Evolutionary conservation across 2,797 vertebrate genomes (phyloP).

Genomic region (Melanotaenia pygmaea): DNA sequence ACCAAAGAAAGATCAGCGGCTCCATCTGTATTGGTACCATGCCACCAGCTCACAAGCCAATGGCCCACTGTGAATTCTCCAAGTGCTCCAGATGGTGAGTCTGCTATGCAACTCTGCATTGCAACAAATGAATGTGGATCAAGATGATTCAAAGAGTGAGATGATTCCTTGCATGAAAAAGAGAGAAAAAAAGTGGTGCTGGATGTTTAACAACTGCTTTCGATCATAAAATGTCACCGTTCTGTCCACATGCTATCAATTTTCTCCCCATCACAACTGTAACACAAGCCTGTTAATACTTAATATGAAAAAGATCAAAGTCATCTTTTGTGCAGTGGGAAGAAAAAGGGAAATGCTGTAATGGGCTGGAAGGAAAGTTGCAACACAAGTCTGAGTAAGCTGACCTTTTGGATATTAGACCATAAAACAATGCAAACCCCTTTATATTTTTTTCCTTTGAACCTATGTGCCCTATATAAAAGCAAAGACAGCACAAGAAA

Average conservation of each 20-base stretch:
- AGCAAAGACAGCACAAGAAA: slow-evolving; percentile 38
- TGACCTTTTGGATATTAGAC: slow-evolving; percentile 56
- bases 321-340: slow-evolving; percentile 82
- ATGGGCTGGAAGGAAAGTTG: slow-evolving; percentile 80
- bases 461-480: slow-evolving; percentile 29
- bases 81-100: slow-evolving; percentile 77
- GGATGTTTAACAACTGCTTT: slow-evolving; percentile 87
- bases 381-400: slow-evolving; percentile 81
- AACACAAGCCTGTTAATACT: slow-evolving; percentile 92
- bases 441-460: slow-evolving; percentile 30
- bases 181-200: slow-evolving; percentile 56
- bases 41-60: slow-evolving; percentile 75
- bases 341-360: slow-evolving; percentile 89
- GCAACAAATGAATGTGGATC: slow-evolving; percentile 72
- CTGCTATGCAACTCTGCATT: slow-evolving; percentile 68
- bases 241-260: slow-evolving; percentile 90
- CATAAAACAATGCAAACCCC: slow-evolving; percentile 35
- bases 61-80: slow-evolving; percentile 73
- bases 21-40: slow-evolving; percentile 76
- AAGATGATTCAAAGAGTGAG: slow-evolving; percentile 65
- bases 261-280: slow-evolving; percentile 83
- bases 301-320: slow-evolving; percentile 92
- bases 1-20: slow-evolving; percentile 66
- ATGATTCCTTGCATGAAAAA: slow-evolving; percentile 46
- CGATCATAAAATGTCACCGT: slow-evolving; percentile 86